These are phyloP conservation scores for Nautilus pompilius DNA, from an alignment of 1,140 invertebrate genomes.

Conservation along the genomic window DNA sequence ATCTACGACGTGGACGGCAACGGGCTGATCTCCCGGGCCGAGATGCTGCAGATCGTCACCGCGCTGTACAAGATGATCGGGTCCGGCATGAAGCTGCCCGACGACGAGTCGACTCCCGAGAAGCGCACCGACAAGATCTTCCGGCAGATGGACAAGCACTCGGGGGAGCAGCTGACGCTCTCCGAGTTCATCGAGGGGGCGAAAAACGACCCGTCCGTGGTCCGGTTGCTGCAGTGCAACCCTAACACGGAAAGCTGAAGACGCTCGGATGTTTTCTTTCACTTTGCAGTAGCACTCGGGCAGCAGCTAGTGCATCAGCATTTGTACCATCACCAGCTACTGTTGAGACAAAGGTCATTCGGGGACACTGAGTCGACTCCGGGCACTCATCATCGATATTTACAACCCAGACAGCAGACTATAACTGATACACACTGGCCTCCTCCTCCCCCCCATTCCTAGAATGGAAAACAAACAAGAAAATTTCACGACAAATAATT, in stretches of 20 bases:
- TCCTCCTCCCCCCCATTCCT: too few species aligned
- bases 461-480: too few species aligned
- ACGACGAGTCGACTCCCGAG: constrained; percentile 96
- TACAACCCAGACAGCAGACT: too few species aligned
- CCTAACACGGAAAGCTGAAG: constrained; percentile 29
- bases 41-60: constrained; percentile 99
- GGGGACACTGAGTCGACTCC: too few species aligned
- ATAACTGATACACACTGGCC: too few species aligned
- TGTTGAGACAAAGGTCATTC: too few species aligned
- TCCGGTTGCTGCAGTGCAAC: constrained; percentile 74
- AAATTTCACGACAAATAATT: too few species aligned
- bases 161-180: constrained; percentile 90
- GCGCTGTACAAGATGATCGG: constrained; percentile 99
- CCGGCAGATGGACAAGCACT: constrained; percentile 93
- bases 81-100: constrained; percentile 98
- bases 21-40: constrained; percentile 94
- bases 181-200: constrained; percentile 97
- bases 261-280: too few species aligned
- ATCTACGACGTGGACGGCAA: constrained; percentile 75
- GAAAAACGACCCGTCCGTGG: constrained; percentile 96
- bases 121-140: constrained; percentile 98
- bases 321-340: too few species aligned
- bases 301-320: too few species aligned
- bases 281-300: too few species aligned
- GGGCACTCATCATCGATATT: too few species aligned